phyloP scores from a whole-genome alignment of 2,888 invertebrate genomes.

The Eugnorisma glareosa region DNA sequence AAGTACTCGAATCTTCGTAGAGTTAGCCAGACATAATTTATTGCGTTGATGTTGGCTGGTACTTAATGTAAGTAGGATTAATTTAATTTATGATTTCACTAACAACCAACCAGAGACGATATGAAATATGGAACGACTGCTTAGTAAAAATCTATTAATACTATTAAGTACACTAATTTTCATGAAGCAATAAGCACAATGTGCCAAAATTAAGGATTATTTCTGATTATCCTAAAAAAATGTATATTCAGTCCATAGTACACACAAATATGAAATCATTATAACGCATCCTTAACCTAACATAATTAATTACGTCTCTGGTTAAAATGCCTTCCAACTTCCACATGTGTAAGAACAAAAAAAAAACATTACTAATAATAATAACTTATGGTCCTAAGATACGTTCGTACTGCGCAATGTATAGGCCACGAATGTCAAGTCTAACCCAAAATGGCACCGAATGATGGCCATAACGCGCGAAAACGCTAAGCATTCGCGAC shows the following conservation, averaged over 20 bases:
- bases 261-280: background rate
- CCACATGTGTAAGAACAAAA: constrained; percentile 32
- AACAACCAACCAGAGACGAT: constrained; percentile 34
- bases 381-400: constrained; percentile 4
- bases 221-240: no score
- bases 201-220: constrained; percentile 25
- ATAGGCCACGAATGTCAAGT: background rate
- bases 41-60: constrained; percentile 65
- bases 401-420: constrained; percentile 2
- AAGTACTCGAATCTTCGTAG: constrained; percentile 60
- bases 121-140: background rate
- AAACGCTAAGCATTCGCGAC: background rate
- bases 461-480: background rate
- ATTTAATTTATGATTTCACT: constrained; percentile 63
- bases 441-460: constrained; percentile 7
- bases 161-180: constrained; percentile 2
- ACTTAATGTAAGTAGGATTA: constrained; percentile 68
- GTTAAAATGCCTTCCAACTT: constrained; percentile 54
- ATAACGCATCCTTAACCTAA: background rate
- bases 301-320: constrained; percentile 32
- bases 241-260: no score
- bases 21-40: constrained; percentile 54
- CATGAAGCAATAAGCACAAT: background rate
- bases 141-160: background rate
- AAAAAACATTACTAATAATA: constrained; percentile 7